A percentile compares a stretch with the other conserved stretches of the same genome.
These are phyloP conservation scores for Mohoua ochrocephala DNA, from an alignment of 2,113 vertebrate species.

Conservation along the genomic window DNA sequence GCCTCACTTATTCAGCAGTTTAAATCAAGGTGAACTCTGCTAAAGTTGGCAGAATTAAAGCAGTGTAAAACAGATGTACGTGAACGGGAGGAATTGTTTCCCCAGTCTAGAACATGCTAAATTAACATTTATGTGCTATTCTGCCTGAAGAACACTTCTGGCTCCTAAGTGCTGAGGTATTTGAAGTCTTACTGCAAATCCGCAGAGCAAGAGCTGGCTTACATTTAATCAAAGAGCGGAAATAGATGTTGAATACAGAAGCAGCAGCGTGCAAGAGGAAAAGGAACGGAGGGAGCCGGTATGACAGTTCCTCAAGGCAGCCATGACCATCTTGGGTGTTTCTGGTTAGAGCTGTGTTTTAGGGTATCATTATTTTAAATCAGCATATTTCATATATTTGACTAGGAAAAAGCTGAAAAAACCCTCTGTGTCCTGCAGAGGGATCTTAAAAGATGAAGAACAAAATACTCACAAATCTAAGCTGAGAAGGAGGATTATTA, in stretches of 20 bases:
- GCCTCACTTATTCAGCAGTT: background rate
- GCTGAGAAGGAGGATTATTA: background rate
- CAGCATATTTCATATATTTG: background rate
- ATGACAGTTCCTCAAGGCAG: background rate
- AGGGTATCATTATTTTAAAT: background rate
- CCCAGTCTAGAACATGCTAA: slow-evolving; percentile 18
- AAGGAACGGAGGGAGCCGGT: background rate
- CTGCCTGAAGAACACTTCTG: slow-evolving; percentile 13
- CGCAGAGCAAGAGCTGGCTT: slow-evolving; percentile 18
- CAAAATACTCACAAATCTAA: background rate
- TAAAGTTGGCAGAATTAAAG: background rate
- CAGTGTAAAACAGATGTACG: background rate
- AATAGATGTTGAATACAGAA: background rate
- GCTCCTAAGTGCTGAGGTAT: background rate
- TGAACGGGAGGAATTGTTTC: background rate
- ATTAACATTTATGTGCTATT: slow-evolving; percentile 31
- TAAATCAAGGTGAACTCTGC: background rate
- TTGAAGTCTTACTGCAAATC: slow-evolving; percentile 43
- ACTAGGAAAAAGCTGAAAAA: background rate
- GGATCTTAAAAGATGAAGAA: background rate
- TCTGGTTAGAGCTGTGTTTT: background rate
- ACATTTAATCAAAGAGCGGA: slow-evolving; percentile 22
- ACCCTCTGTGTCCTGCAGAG: background rate
- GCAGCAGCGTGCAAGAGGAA: background rate
- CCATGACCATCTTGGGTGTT: background rate